Evolutionary conservation across 2,797 vertebrate genomes (phyloP).

Genomic region (Smutsia temminckii): DNA sequence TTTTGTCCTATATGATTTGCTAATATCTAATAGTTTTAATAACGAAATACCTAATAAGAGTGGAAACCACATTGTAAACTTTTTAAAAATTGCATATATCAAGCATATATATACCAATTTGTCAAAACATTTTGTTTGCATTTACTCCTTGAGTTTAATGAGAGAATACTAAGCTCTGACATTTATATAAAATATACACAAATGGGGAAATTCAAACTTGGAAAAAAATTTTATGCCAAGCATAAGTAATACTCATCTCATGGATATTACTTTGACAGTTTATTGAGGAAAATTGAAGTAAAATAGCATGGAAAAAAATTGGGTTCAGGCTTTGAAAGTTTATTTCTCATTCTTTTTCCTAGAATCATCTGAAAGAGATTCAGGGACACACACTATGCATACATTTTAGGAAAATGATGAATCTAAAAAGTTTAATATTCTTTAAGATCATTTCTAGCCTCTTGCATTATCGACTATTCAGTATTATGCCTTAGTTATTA

Average conservation of each 20-base stretch:
- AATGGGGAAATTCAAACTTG: background rate
- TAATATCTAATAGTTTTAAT: background rate
- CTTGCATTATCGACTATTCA: slow-evolving; percentile 21
- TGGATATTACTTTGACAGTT: background rate
- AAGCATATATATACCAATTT: background rate
- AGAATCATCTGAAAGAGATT: background rate
- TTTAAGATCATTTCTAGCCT: background rate
- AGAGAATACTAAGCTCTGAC: background rate
- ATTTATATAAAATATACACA: slow-evolving; percentile 25
- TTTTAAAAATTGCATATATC: background rate
- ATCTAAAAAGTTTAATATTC: slow-evolving; percentile 6
- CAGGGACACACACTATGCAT: background rate
- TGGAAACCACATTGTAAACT: background rate
- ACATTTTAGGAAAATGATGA: slow-evolving; percentile 21
- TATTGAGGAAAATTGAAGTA: slow-evolving; percentile 32
- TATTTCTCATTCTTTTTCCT: background rate
- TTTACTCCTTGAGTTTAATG: slow-evolving; percentile 4
- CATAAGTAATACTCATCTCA: background rate
- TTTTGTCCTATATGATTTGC: background rate
- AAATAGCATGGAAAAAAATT: background rate
- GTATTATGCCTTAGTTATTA: slow-evolving; percentile 13
- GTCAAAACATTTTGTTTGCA: slow-evolving; percentile 1
- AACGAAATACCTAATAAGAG: background rate
- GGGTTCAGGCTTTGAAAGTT: background rate
- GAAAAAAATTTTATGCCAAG: background rate